These are phyloP conservation scores for Anhinga rufa DNA, from an alignment of 2,113 vertebrate genomes.

Conservation along the genomic window DNA sequence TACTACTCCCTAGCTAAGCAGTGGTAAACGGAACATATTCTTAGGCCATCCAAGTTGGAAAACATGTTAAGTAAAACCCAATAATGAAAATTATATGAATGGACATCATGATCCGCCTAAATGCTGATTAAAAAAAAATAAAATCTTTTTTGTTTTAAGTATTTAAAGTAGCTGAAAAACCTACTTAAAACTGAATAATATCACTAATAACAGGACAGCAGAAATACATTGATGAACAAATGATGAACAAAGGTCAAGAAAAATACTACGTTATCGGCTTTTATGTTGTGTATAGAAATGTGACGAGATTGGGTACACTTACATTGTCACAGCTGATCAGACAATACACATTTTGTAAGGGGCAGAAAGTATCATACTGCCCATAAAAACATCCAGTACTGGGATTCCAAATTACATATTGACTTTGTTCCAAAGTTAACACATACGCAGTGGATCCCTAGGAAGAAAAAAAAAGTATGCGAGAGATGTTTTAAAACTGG, in stretches of 20 bases:
- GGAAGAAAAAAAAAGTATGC: not conserved
- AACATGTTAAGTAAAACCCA: not conserved
- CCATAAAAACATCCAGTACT: conserved; percentile 86
- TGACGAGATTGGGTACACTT: conserved; percentile 59
- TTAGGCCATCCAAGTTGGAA: not conserved
- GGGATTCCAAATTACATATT: conserved; percentile 93
- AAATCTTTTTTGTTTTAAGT: not conserved
- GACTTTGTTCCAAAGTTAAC: conserved; percentile 85
- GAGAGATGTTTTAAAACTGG: not conserved
- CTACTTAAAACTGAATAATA: not conserved
- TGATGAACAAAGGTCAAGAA: not conserved
- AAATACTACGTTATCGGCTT: not conserved
- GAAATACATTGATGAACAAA: not conserved
- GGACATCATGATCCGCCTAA: not conserved
- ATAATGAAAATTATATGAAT: not conserved
- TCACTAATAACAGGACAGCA: not conserved
- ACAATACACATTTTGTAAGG: conserved; percentile 86
- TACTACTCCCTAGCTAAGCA: not conserved
- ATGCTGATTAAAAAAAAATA: not conserved
- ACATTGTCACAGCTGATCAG: conserved; percentile 90
- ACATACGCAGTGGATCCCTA: conserved; percentile 93
- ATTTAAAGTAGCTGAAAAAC: not conserved
- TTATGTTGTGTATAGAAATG: fast-evolving
- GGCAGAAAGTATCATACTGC: conserved; percentile 96
- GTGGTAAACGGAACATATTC: not conserved